A percentile compares a stretch with the other conserved stretches of the same genome.
Evolutionary conservation across 1,140 invertebrate genomes (phyloP).

Genomic region (Drosophila azteca): DNA sequence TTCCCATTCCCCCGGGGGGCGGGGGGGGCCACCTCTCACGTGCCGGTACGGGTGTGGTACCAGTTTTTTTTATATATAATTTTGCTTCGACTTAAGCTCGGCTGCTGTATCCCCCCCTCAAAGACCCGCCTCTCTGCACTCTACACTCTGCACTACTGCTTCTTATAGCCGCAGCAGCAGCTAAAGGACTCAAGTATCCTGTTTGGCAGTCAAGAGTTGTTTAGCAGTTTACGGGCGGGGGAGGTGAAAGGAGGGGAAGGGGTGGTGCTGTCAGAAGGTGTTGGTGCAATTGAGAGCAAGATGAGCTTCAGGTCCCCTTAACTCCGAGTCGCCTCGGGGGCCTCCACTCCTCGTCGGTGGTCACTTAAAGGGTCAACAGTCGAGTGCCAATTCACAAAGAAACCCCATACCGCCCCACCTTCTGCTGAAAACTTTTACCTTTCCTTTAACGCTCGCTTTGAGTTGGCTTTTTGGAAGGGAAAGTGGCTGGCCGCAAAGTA

Average conservation of each 20-base stretch:
- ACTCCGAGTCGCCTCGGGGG: no score
- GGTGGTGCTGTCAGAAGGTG: conserved; percentile 13
- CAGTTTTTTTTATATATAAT: conserved; percentile 31
- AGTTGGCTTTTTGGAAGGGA: conserved; percentile 13
- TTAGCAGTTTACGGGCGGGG: conserved; percentile 29
- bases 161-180: no score
- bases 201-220: conserved; percentile 17
- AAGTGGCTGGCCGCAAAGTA: conserved; percentile 38
- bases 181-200: conserved; percentile 17
- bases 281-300: conserved; percentile 19
- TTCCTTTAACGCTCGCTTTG: conserved; percentile 44
- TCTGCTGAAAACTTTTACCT: conserved; percentile 17
- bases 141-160: no score
- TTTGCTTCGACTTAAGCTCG: conserved; percentile 16
- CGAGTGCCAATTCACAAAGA: conserved; percentile 1
- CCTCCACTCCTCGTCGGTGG: not conserved
- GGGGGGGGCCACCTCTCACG: conserved; percentile 1
- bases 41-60: conserved; percentile 8
- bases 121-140: not conserved
- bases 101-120: not conserved
- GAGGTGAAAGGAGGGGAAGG: not conserved
- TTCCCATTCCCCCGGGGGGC: conserved; percentile 25
- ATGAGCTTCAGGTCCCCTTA: not conserved
- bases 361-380: conserved; percentile 11
- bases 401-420: not conserved